A percentile compares a stretch with the other conserved stretches of the same genome.
phyloP scores from a whole-genome alignment of 2,113 vertebrate genomes.

The Bujurquina vittata region DNA sequence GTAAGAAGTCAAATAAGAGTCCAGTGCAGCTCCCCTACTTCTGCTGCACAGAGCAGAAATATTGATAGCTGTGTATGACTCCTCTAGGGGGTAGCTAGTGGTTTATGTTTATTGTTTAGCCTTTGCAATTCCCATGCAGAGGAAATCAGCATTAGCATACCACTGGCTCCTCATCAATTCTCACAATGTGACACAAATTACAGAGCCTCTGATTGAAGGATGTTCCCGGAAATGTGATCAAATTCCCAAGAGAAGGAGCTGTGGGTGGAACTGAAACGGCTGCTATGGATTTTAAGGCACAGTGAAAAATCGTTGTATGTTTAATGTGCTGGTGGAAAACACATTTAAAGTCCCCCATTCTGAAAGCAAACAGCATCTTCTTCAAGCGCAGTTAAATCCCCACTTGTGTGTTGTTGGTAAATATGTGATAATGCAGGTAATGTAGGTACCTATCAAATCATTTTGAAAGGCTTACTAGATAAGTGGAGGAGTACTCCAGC shows the following conservation, averaged over 20 bases:
- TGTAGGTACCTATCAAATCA: conserved; percentile 21
- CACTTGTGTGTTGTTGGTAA: conserved; percentile 15
- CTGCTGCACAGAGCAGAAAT: not conserved
- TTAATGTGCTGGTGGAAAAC: not conserved
- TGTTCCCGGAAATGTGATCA: conserved; percentile 32
- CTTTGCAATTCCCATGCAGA: conserved; percentile 22
- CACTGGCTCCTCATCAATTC: conserved; percentile 46
- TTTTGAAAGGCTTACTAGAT: conserved; percentile 4
- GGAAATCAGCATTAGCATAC: conserved; percentile 60
- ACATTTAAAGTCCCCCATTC: not conserved
- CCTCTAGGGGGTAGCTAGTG: conserved; percentile 37
- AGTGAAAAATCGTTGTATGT: not conserved
- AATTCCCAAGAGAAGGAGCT: conserved; percentile 18
- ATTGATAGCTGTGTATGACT: conserved; percentile 6
- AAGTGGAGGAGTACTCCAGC: not conserved
- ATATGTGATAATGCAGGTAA: conserved; percentile 21
- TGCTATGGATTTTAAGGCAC: not conserved
- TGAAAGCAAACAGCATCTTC: not conserved
- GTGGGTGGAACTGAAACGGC: not conserved
- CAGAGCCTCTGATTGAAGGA: conserved; percentile 40
- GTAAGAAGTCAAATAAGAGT: conserved; percentile 15
- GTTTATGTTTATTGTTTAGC: conserved; percentile 56
- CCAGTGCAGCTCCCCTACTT: not conserved
- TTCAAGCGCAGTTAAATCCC: not conserved
- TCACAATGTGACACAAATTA: conserved; percentile 52